These are phyloP conservation scores for Coreoperca whiteheadi DNA, from an alignment of 2,113 vertebrate genomes.

Conservation along the genomic window DNA sequence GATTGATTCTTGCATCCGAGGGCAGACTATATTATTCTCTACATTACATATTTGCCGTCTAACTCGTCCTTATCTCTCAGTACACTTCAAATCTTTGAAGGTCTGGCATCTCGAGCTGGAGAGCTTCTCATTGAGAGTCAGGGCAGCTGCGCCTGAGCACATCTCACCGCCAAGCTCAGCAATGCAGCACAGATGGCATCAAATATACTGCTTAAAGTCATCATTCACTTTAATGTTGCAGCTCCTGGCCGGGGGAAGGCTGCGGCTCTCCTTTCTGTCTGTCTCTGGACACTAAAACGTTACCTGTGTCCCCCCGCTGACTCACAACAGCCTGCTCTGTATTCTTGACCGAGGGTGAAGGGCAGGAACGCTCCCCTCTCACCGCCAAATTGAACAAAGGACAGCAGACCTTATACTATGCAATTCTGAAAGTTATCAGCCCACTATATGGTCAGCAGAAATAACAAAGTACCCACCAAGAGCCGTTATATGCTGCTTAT, in stretches of 20 bases:
- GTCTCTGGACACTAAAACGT: slow-evolving; percentile 52
- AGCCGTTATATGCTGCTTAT: slow-evolving; percentile 14
- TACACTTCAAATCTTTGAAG: slow-evolving; percentile 23
- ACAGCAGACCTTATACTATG: slow-evolving; percentile 6
- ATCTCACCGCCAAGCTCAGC: slow-evolving; percentile 45
- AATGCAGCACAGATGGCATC: slow-evolving; percentile 72
- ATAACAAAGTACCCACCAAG: slow-evolving; percentile 38
- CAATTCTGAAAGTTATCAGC: slow-evolving; percentile 30
- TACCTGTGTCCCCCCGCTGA: slow-evolving; percentile 38
- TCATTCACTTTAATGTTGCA: slow-evolving; percentile 70
- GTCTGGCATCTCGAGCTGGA: background rate
- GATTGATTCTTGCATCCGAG: background rate
- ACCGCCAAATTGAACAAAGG: slow-evolving; percentile 56
- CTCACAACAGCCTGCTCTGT: slow-evolving; percentile 54
- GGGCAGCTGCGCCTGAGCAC: slow-evolving; percentile 29
- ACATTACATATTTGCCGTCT: background rate
- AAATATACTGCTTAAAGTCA: slow-evolving; percentile 70
- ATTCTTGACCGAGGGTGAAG: slow-evolving; percentile 49
- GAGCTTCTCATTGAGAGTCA: slow-evolving; percentile 64
- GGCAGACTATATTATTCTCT: background rate
- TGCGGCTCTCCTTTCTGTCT: slow-evolving; percentile 13
- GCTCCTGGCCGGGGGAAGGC: slow-evolving; percentile 35
- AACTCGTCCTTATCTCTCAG: background rate
- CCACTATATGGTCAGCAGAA: slow-evolving; percentile 59
- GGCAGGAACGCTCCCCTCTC: slow-evolving; percentile 10